Evolutionary conservation across 1,140 invertebrate species (phyloP).

Genomic region (Zaprionus nigranus): DNA sequence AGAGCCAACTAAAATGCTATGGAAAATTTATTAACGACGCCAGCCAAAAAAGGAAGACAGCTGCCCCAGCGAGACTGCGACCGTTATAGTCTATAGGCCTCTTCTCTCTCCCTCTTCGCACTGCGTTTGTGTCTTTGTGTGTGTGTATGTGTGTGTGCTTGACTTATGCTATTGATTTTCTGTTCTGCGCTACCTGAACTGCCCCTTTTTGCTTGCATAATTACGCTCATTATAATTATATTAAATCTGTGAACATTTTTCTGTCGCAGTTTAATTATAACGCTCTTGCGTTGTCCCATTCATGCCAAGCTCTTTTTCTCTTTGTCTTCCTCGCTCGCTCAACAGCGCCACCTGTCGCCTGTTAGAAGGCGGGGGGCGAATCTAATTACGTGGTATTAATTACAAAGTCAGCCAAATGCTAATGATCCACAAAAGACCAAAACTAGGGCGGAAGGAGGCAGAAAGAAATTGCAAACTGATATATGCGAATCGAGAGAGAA

Average conservation of each 20-base stretch:
- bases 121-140: constrained; percentile 13
- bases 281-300: not conserved
- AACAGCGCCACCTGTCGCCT: constrained; percentile 58
- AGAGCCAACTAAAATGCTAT: constrained; percentile 53
- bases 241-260: constrained; percentile 61
- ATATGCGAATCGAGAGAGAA: constrained; percentile 1
- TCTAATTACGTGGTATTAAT: constrained; percentile 77
- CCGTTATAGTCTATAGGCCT: not conserved
- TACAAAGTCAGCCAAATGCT: constrained; percentile 55
- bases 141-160: constrained; percentile 35
- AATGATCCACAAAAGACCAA: constrained; percentile 40
- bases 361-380: constrained; percentile 34
- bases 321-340: constrained; percentile 4
- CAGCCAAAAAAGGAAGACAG: constrained; percentile 41
- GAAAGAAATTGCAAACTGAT: constrained; percentile 5
- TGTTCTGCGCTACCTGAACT: constrained; percentile 13
- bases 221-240: constrained; percentile 76
- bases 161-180: constrained; percentile 55
- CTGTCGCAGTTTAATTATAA: constrained; percentile 71
- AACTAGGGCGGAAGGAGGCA: not conserved
- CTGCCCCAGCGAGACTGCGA: constrained; percentile 31
- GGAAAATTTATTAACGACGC: constrained; percentile 55
- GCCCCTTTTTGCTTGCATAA: constrained; percentile 47
- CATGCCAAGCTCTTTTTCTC: not conserved
- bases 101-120: not conserved